These are phyloP conservation scores for Frankliniella fusca DNA, from an alignment of 2,888 invertebrate species.

Conservation along the genomic window DNA sequence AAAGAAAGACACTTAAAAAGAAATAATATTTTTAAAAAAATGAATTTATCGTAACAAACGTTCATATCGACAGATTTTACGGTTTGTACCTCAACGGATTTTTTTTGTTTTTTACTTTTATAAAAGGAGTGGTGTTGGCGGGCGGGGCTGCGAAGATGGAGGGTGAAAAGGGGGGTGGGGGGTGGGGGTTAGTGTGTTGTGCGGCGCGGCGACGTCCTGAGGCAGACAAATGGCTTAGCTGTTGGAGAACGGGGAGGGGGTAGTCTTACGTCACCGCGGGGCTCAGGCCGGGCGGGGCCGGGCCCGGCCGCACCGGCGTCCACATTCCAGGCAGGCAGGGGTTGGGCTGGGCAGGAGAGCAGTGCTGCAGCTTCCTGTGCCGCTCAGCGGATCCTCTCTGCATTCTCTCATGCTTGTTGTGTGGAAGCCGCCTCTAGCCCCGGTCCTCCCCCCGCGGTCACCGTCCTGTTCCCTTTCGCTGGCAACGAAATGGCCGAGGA, in stretches of 20 bases:
- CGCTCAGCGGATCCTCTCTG: background rate
- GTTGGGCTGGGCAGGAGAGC: background rate
- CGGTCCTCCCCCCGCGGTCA: background rate
- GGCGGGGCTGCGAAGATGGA: background rate
- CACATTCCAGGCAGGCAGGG: background rate
- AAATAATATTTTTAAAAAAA: too few relatives aligned
- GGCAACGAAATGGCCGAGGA: background rate
- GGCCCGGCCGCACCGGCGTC: background rate
- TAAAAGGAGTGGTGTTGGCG: background rate
- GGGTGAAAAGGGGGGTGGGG: background rate
- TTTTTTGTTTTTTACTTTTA: too few relatives aligned
- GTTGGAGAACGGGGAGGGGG: background rate
- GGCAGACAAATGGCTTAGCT: constrained; percentile 15
- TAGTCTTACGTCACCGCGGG: background rate
- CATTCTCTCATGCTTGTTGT: too few relatives aligned
- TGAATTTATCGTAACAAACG: too few relatives aligned
- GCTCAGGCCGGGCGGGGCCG: background rate
- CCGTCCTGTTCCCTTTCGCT: background rate
- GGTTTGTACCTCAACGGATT: too few relatives aligned
- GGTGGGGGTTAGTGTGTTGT: background rate
- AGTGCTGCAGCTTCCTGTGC: background rate
- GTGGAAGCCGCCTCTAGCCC: background rate
- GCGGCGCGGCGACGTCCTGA: background rate
- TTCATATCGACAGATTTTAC: too few relatives aligned
- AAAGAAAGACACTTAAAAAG: too few relatives aligned